Evolutionary conservation across 2,888 invertebrate species (phyloP), one percentile per base, ranked within the genome.

Genomic region (Cryptocheilus praepositus): DNA sequence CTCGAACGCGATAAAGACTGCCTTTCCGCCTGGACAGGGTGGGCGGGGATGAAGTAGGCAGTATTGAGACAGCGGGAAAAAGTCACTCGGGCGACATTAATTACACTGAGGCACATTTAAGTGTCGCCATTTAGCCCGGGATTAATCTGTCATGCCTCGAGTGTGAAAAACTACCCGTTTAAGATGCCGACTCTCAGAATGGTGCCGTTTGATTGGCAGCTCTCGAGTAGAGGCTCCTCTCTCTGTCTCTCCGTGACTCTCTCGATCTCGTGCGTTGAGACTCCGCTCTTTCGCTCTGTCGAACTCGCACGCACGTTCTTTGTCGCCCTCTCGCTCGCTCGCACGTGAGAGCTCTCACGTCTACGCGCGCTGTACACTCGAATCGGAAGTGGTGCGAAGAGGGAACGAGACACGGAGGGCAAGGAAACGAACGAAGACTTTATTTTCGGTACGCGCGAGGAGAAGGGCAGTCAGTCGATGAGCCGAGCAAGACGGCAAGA

Each of bases 121-220:
- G 77, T 71, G 76, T 69, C 71, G 79, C 67, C 71, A 64, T 74
- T 77, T 70, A 74, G 55, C 64, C 54, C 62, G 70, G 75, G 70
- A 78, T 79, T 80, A 80, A 79, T 80, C 79, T 76, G 80, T 80
- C 80, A 71, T 62, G 77, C 51, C 61, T 57, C 52, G 71, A 77
- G 73, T 70, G 75, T 75, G 75, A 77, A 80, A 79, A 79, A 79
- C 74, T 77, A 70, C 61, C 73, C 72, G 70, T 70, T 77, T 79
- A 79, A 79, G 79, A 77, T 72, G 74, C 65, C 74, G 71, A 69
- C 70, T 79, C 45, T 22, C 72, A 57, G 61, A 15, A 52, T 11
- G 70, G 60, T 63, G 64, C 64, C 63, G 70, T 70, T 79, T 82
- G 82, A 82, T 82, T 82, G 82, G 79, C 83, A 82, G 80, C 71